Conservation (phyloP, 1,140 invertebrate species). For the Medauroidea extradentata region DNA sequence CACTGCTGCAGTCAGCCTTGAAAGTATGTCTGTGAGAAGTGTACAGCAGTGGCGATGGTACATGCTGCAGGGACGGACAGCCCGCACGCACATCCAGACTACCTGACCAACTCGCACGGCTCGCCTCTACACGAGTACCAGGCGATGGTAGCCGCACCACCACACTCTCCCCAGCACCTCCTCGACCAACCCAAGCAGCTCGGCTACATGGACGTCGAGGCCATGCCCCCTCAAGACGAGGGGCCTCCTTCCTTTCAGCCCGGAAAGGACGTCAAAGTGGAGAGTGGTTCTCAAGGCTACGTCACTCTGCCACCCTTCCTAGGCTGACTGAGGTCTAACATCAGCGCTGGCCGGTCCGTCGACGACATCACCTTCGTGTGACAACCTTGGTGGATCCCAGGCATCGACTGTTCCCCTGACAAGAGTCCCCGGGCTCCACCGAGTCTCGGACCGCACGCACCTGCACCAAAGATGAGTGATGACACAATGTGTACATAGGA, state of each 20-base stretch:
- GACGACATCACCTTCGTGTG: constrained; percentile 2
- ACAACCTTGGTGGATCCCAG: too few relatives aligned
- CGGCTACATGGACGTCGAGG: not conserved
- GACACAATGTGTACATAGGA: too few relatives aligned
- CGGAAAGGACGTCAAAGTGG: not conserved
- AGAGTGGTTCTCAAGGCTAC: not conserved
- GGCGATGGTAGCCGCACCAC: not conserved
- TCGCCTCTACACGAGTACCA: not conserved
- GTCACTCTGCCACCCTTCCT: constrained; percentile 11
- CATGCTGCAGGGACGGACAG: not conserved
- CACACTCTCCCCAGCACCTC: not conserved
- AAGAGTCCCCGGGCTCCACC: too few relatives aligned
- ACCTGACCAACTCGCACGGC: not conserved
- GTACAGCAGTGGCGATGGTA: too few relatives aligned
- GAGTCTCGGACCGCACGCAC: too few relatives aligned
- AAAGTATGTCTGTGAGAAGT: too few relatives aligned
- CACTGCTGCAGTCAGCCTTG: too few relatives aligned
- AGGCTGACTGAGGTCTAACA: constrained; percentile 6
- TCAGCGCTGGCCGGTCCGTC: not conserved
- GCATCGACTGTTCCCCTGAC: too few relatives aligned
- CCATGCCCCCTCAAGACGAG: not conserved
- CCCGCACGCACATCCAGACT: not conserved
- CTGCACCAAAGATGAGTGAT: too few relatives aligned
- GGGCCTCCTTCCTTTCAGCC: not conserved
- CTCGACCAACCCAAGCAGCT: not conserved